Conservation (phyloP, 1,140 invertebrate species). For the Thalassaphorura encarpata region DNA sequence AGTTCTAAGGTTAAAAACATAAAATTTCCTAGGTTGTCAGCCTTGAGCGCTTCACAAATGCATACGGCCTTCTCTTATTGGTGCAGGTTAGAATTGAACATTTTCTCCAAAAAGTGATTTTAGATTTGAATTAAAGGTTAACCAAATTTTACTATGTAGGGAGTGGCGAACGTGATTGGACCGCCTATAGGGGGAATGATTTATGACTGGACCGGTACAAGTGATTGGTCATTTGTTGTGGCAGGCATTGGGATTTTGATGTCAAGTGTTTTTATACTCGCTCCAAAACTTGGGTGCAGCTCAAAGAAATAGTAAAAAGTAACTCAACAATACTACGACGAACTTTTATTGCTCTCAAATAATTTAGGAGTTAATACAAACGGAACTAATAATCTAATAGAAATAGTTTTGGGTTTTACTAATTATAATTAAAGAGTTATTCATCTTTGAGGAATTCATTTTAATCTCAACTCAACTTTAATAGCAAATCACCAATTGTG, state of each 20-base stretch:
- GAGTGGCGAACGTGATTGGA: background rate
- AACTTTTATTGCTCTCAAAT: too few species aligned
- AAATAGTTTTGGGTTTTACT: too few species aligned
- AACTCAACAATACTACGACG: too few species aligned
- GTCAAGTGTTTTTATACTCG: slow-evolving; percentile 30
- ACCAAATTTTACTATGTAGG: slow-evolving; percentile 1
- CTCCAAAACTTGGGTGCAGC: slow-evolving; percentile 16
- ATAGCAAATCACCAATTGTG: too few species aligned
- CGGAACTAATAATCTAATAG: too few species aligned
- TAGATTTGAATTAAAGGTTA: slow-evolving; percentile 75
- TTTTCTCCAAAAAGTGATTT: too few species aligned
- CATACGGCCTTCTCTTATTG: slow-evolving; percentile 73
- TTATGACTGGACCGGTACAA: slow-evolving; percentile 26
- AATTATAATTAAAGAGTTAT: too few species aligned
- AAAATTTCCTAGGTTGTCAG: slow-evolving; percentile 28
- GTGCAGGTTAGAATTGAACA: slow-evolving; percentile 73
- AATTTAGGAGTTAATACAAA: too few species aligned
- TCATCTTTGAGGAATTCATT: too few species aligned
- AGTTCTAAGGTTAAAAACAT: too few species aligned
- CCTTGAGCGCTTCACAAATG: slow-evolving; percentile 76
- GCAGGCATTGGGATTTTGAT: slow-evolving; percentile 29
- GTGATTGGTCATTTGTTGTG: slow-evolving; percentile 25
- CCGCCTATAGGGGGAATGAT: slow-evolving; percentile 17
- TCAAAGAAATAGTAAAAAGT: too few species aligned
- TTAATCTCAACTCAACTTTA: too few species aligned